Conservation (phyloP, 2,888 invertebrate genomes). For the Strigamia maritima region DNA sequence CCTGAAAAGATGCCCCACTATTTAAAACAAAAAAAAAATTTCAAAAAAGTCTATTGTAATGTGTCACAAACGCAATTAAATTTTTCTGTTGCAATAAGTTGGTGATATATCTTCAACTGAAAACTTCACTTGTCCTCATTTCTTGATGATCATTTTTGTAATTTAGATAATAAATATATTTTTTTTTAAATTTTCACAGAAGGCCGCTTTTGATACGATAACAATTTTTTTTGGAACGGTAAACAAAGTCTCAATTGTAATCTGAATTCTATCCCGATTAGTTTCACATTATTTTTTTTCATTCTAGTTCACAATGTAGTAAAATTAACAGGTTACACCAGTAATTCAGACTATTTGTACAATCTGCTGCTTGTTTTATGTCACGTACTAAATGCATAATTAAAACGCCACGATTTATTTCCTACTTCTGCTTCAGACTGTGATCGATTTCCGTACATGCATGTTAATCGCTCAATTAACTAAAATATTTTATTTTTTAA, state of each 20-base stretch:
- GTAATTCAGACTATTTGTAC: not conserved
- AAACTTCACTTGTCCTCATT: conserved; percentile 9
- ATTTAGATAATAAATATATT: not conserved
- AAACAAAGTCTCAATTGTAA: not conserved
- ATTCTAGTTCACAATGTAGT: not conserved
- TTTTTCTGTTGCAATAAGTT: not conserved
- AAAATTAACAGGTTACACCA: not conserved
- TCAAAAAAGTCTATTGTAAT: not conserved
- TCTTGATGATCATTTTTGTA: not conserved
- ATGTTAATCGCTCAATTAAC: conserved; percentile 1
- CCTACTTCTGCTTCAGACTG: not conserved
- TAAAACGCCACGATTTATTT: not conserved
- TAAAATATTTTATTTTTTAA: not conserved
- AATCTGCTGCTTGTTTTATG: not conserved
- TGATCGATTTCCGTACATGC: conserved; percentile 11
- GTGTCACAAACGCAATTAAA: not conserved
- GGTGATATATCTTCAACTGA: not conserved
- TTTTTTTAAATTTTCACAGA: not conserved
- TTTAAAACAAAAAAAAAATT: not conserved
- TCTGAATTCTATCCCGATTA: too few relatives aligned
- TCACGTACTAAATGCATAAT: conserved; percentile 20
- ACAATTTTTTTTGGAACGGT: not conserved
- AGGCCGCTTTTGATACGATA: not conserved
- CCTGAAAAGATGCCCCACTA: not conserved
- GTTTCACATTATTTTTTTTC: not conserved